phyloP scores from a whole-genome alignment of 2,888 invertebrate species.

The Cheilosia impressa region DNA sequence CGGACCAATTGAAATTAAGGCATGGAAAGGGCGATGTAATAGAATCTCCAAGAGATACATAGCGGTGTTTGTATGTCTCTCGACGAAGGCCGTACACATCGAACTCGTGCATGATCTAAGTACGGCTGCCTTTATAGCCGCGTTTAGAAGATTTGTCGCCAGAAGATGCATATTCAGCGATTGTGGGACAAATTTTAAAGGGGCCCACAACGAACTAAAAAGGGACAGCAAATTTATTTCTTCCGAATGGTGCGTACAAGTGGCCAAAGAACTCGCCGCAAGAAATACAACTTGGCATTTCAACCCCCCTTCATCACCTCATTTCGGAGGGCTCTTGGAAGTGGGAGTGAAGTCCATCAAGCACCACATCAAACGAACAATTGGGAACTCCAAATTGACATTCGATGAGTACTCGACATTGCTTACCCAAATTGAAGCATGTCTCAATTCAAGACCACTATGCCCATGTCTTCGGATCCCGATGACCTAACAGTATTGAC shows the following conservation, averaged over 20 bases:
- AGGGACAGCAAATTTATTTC: not conserved
- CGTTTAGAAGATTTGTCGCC: too few species aligned
- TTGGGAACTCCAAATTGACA: slow-evolving; percentile 6
- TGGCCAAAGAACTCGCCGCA: not conserved
- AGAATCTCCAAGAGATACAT: too few species aligned
- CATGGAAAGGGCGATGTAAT: too few species aligned
- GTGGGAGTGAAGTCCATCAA: slow-evolving; percentile 1
- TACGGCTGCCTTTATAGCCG: too few species aligned
- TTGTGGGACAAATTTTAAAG: too few species aligned
- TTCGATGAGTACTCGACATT: slow-evolving; percentile 3
- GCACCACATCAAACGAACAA: slow-evolving; percentile 46
- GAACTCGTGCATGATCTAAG: too few species aligned
- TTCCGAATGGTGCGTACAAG: not conserved
- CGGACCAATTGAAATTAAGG: too few species aligned
- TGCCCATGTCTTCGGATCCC: slow-evolving; percentile 15
- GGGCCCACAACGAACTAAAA: too few species aligned
- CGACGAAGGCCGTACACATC: too few species aligned
- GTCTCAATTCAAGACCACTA: slow-evolving; percentile 28
- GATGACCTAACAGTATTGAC: slow-evolving; percentile 39
- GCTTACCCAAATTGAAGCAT: too few species aligned
- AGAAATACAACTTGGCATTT: slow-evolving; percentile 15
- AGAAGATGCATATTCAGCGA: too few species aligned
- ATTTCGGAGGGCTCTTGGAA: slow-evolving; percentile 19
- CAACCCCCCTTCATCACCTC: slow-evolving; percentile 16
- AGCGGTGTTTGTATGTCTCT: too few species aligned